Evolutionary conservation across 2,797 vertebrate species (phyloP).

Genomic region (Rhinoraja longicauda): DNA sequence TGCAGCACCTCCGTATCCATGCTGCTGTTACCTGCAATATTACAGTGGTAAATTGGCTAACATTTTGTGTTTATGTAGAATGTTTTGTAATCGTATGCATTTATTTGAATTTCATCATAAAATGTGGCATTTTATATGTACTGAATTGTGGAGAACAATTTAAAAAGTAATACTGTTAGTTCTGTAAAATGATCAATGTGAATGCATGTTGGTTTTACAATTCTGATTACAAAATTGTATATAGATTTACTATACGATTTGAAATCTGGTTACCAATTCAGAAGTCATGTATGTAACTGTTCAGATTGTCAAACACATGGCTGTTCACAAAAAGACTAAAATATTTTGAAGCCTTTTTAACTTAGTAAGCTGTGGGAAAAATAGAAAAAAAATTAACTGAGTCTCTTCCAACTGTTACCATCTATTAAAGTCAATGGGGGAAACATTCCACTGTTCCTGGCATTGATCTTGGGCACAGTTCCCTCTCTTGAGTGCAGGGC

Average conservation of each 20-base stretch:
- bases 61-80: not conserved
- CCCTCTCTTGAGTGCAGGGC: too few relatives aligned
- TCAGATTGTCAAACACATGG: not conserved
- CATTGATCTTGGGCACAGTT: too few relatives aligned
- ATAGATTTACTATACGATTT: not conserved
- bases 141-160: too few relatives aligned
- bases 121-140: not conserved
- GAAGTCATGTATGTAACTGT: not conserved
- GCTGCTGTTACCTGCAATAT: not conserved
- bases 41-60: not conserved
- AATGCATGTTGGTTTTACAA: not conserved
- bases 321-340: too few relatives aligned
- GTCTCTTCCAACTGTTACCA: too few relatives aligned
- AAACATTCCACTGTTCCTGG: too few relatives aligned
- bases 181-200: too few relatives aligned
- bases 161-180: too few relatives aligned
- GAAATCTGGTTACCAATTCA: constrained; percentile 7
- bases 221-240: not conserved
- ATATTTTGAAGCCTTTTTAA: too few relatives aligned
- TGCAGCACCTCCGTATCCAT: not conserved
- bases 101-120: not conserved
- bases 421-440: too few relatives aligned
- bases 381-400: too few relatives aligned
- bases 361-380: too few relatives aligned
- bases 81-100: not conserved